Evolutionary conservation across 2,797 vertebrate genomes (phyloP).

Genomic region (Fringilla coelebs): DNA sequence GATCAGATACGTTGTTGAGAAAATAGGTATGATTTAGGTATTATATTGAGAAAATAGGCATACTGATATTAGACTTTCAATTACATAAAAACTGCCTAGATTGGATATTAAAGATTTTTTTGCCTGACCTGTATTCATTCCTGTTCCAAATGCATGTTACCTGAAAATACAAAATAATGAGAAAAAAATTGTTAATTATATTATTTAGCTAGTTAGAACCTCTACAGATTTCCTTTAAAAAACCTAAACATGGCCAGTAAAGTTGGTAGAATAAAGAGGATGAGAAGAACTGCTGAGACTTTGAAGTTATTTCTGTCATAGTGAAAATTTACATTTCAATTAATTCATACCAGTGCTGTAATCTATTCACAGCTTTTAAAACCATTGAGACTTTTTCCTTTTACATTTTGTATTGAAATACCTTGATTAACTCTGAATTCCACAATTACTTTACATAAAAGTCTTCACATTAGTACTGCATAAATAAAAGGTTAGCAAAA

Average conservation of each 20-base stretch:
- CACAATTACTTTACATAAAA: not conserved
- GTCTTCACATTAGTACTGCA: not conserved
- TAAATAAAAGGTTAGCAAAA: slow-evolving; percentile 3
- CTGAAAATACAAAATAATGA: not conserved
- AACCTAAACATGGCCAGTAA: not conserved
- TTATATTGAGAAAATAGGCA: not conserved
- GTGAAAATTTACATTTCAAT: not conserved
- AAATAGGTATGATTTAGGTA: not conserved
- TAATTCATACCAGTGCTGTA: not conserved
- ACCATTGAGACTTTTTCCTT: not conserved
- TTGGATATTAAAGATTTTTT: not conserved
- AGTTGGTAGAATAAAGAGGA: not conserved
- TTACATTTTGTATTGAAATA: not conserved
- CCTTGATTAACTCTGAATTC: not conserved
- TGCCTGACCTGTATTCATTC: not conserved
- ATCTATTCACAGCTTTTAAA: slow-evolving; percentile 10
- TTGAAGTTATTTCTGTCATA: not conserved
- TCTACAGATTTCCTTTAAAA: not conserved
- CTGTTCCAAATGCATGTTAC: not conserved
- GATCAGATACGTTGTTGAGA: not conserved
- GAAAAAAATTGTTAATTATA: not conserved
- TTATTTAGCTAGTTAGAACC: not conserved
- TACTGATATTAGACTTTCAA: not conserved
- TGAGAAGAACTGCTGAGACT: not conserved
- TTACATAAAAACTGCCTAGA: not conserved